Conservation (phyloP, 2,888 invertebrate species). For the Callosobruchus maculatus region DNA sequence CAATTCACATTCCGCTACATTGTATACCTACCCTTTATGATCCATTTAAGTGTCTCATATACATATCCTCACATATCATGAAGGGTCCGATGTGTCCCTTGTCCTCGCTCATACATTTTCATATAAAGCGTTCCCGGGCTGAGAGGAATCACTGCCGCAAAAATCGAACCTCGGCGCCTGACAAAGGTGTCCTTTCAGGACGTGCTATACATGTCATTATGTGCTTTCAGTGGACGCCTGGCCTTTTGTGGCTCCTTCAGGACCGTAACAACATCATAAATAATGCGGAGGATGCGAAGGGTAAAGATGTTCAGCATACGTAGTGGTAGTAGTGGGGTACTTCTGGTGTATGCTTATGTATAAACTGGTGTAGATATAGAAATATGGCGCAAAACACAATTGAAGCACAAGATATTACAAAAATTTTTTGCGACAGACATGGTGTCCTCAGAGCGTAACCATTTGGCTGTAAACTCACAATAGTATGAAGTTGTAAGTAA, state of each 20-base stretch:
- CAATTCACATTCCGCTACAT: not conserved
- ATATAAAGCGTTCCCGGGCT: not conserved
- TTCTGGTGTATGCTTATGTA: too few species aligned
- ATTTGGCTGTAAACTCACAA: too few species aligned
- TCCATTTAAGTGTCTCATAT: not conserved
- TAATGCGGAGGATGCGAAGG: conserved; percentile 48
- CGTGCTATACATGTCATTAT: conserved; percentile 43
- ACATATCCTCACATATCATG: not conserved
- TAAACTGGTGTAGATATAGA: too few species aligned
- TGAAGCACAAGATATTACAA: too few species aligned
- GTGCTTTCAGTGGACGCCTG: conserved; percentile 39
- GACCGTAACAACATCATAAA: conserved; percentile 45
- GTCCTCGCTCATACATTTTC: not conserved
- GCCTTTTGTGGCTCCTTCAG: conserved; percentile 40
- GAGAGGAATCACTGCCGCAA: conserved; percentile 25
- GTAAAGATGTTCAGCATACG: conserved; percentile 25
- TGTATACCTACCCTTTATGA: not conserved
- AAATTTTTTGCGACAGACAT: too few species aligned
- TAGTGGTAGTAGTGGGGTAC: not conserved
- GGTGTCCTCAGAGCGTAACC: too few species aligned
- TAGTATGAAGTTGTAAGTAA: too few species aligned
- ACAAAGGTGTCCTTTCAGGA: conserved; percentile 41
- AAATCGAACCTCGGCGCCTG: conserved; percentile 39
- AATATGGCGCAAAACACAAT: too few species aligned
- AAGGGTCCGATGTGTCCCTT: not conserved